Base-by-base conservation (phyloP, 2,113 vertebrate species). In the Datnioides undecimradiatus region DNA sequence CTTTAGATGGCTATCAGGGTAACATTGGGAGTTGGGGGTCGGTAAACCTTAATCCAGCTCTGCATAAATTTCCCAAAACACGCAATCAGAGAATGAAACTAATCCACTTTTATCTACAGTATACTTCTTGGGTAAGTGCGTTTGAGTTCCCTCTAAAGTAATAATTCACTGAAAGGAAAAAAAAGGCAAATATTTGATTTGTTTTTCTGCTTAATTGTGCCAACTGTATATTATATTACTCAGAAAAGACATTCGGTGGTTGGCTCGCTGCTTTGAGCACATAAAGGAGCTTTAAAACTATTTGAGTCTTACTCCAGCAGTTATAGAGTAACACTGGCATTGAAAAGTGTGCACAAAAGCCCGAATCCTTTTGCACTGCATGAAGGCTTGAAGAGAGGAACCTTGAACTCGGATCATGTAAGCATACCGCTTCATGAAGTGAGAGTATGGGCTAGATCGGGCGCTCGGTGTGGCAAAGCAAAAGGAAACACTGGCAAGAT, bases 31-130 rank as follows among this genome's bases (percentile, higher is more conserved):
- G 36, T 13, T 43, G 19, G 34, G 25, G 36, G 25, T 52, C 29
- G 29, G 76, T 55, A 25, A 80, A 88, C 64, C 4, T 7, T 25
- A 41, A 68, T 70, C 13, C 11, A 51, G 34, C 23, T 29, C 10
- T 48, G 14, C 25, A 29, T 63, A 40, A 8, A 34, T 9, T 14
- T 46, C 23, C 6, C 14, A 49, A 41, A 63, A 62, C 14, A 7
- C 9, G 2, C 27, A 8, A 45, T 58, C 55, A 38, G 38, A n/a
- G 51, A 43, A 40, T 34, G 0, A 21, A 54, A 51, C 54, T 40
- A 66, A 36, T 43, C 5, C 12, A 27, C 27, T 25, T 46, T 12
- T 54, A 11, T 48, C n/a, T 67, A 21, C 8, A 29, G 21, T 46
- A 9, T 25, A 10, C 11, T 29, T 31, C 23, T 14, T 16, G 38